phyloP scores from a whole-genome alignment of 2,797 vertebrate species.

The Pseudochirops cupreus region DNA sequence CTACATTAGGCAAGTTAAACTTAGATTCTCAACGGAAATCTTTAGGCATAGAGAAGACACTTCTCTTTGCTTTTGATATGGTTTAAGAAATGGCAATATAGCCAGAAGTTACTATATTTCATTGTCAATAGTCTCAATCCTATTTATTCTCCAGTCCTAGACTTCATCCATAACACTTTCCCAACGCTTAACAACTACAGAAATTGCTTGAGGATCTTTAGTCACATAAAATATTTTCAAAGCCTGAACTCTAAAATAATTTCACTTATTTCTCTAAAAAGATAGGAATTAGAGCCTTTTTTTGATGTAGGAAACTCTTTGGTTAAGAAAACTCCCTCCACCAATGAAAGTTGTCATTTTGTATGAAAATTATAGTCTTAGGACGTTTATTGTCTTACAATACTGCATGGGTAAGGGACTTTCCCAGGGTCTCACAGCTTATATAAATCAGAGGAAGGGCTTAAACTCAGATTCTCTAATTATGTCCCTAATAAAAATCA shows the following conservation, averaged over 20 bases:
- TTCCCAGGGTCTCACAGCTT: neutral
- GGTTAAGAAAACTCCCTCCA: neutral
- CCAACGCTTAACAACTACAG: neutral
- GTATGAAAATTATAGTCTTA: neutral
- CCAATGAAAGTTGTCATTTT: neutral
- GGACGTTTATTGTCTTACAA: neutral
- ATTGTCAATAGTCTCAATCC: neutral
- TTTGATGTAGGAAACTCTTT: neutral
- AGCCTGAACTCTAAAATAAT: slow-evolving; percentile 16
- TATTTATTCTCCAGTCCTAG: neutral
- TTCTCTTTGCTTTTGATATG: neutral
- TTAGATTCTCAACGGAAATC: neutral
- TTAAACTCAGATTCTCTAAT: neutral
- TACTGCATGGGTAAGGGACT: neutral
- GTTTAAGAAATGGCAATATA: neutral
- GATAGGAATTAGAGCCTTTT: neutral
- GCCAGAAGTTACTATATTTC: neutral
- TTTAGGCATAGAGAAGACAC: neutral
- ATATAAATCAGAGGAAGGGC: neutral
- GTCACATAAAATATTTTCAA: neutral
- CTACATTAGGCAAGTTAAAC: neutral
- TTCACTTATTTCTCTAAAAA: slow-evolving; percentile 44
- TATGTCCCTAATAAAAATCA: slow-evolving; percentile 40
- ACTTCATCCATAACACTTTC: neutral
- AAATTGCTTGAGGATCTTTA: neutral